These are phyloP conservation scores for Narcine bancroftii DNA, from an alignment of 2,113 vertebrate genomes.

Conservation along the genomic window DNA sequence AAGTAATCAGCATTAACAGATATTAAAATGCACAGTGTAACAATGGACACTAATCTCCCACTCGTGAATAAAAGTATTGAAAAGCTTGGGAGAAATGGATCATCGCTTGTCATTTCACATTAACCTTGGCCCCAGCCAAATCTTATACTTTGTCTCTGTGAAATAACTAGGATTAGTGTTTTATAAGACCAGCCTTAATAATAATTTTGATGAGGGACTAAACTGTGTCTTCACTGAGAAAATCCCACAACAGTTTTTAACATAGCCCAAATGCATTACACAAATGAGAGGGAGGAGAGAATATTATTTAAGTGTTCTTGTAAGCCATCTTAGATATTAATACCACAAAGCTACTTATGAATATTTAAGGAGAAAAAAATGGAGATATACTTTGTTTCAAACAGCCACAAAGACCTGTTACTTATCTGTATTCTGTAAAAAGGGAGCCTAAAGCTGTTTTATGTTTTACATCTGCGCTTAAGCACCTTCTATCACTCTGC, in stretches of 20 bases:
- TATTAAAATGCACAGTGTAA: conserved; percentile 64
- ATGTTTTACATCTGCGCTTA: conserved; percentile 42
- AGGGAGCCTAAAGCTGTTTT: background rate
- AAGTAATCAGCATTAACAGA: conserved; percentile 63
- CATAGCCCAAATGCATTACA: conserved; percentile 79
- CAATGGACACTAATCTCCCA: conserved; percentile 45
- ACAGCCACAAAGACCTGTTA: conserved; percentile 63
- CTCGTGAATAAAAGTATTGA: conserved; percentile 34
- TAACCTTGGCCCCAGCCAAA: conserved; percentile 45
- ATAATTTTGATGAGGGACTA: conserved; percentile 59
- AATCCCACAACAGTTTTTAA: conserved; percentile 76
- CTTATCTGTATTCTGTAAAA: conserved; percentile 37
- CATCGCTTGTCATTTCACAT: conserved; percentile 43
- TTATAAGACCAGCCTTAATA: conserved; percentile 52
- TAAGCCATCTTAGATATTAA: conserved; percentile 99
- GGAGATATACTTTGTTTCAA: conserved; percentile 61
- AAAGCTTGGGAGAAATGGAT: background rate
- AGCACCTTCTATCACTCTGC: conserved; percentile 51
- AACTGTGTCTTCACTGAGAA: conserved; percentile 56
- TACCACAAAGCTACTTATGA: conserved; percentile 99
- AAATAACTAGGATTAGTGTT: conserved; percentile 60
- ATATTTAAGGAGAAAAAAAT: conserved; percentile 98
- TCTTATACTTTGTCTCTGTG: conserved; percentile 50
- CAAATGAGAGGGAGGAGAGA: conserved; percentile 76
- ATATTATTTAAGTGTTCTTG: conserved; percentile 99